Evolutionary conservation across 1,140 invertebrate genomes (phyloP), one percentile per base, ranked within the genome.

Genomic region (Drosophila pseudoananassae): DNA sequence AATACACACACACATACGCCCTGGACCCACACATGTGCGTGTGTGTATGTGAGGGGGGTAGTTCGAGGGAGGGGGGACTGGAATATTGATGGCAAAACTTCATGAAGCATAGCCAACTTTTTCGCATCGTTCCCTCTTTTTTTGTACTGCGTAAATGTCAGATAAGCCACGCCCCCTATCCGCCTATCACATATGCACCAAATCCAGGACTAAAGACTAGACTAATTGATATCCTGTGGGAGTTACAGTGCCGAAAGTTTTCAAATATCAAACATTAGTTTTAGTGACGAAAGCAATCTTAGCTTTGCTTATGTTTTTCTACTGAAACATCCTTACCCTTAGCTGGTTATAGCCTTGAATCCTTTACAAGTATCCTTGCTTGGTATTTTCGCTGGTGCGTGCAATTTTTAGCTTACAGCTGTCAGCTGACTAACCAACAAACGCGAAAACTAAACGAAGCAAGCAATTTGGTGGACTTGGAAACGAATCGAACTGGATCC

Each of bases 11-110:
- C 50, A 51, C 27, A 27, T n/a, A 55, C 60, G 27, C 60, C 14
- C 36, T 38, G 36, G 36, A 68, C 52, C 51, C 45, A 9, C 53
- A 75, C 38, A 64, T 63, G 45, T 27, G 53, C 31, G 36, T 38
- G 57, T 38, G 56, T 45, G 17, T 50, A 66, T 64, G 70, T 40
- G 33, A 31, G 15, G 53, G 40, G 54, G 55, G 51, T 49, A 66
- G 50, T 43, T 43, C 15, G 0, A 3, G 12, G 29, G 31, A 36
- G 20, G 7, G 23, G 3, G 15, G 4, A 0, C 3, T 17, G 36
- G 81, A 81, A 85, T 85, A 85, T 85, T 85, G 81, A 85, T 85
- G 81, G 78, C 53, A 60, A 64, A 87, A 81, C 76, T 85, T 85
- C 82, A 85, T 85, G 74, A 87, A 87, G 77, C 78, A 87, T 81